These are phyloP conservation scores for Coregonus sp. DNA, from an alignment of 2,797 vertebrate genomes.

Conservation along the genomic window DNA sequence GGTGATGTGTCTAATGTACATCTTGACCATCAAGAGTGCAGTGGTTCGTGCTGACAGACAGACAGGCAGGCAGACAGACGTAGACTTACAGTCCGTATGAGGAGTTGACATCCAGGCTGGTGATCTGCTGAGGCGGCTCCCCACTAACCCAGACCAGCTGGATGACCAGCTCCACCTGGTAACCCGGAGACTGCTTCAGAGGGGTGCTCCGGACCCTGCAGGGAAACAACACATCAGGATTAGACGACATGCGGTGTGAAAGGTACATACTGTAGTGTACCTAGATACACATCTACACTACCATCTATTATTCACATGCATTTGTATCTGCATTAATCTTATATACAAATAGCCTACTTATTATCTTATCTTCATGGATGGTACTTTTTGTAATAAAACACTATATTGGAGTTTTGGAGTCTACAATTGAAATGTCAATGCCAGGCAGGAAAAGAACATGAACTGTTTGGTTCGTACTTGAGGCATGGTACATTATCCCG, in stretches of 20 bases:
- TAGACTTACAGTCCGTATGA: slow-evolving; percentile 92
- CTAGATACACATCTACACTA: not conserved
- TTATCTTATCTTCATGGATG: not conserved
- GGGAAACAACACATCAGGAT: slow-evolving; percentile 11
- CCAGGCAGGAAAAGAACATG: not conserved
- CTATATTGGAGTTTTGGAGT: no score
- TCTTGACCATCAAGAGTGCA: not conserved
- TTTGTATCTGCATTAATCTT: not conserved
- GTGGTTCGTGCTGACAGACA: not conserved
- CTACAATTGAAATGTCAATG: not conserved
- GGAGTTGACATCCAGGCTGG: slow-evolving; percentile 93
- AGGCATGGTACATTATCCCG: slow-evolving; percentile 94
- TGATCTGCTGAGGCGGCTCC: slow-evolving; percentile 96
- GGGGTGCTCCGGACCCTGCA: slow-evolving; percentile 91
- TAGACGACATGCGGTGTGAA: not conserved
- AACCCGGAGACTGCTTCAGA: slow-evolving; percentile 94
- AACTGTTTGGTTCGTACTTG: slow-evolving; percentile 73
- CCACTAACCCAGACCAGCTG: slow-evolving; percentile 97
- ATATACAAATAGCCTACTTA: not conserved
- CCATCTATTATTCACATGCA: not conserved
- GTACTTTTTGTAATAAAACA: not conserved
- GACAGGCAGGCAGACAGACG: not conserved
- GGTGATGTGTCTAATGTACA: not conserved
- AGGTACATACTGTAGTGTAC: not conserved
- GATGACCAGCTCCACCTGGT: slow-evolving; percentile 93